Evolutionary conservation across 2,888 invertebrate species (phyloP).

Genomic region (Drosophila crucigera): DNA sequence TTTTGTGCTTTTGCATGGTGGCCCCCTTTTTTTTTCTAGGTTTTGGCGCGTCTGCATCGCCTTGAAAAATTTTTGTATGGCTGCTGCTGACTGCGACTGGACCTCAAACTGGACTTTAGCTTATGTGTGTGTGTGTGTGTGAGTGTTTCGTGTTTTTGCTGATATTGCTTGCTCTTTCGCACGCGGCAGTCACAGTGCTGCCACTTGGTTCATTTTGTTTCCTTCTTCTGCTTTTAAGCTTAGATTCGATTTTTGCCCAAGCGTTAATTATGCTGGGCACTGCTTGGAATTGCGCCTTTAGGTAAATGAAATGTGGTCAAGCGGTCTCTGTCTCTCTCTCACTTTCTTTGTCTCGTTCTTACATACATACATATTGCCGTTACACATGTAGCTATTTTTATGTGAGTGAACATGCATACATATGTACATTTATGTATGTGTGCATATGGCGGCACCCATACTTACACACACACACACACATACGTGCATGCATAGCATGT

Average conservation of each 20-base stretch:
- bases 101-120: constrained; percentile 65
- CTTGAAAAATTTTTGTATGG: constrained; percentile 76
- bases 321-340: constrained; percentile 22
- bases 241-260: constrained; percentile 76
- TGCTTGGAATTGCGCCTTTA: constrained; percentile 57
- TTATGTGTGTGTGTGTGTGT: constrained; percentile 21
- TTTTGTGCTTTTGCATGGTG: constrained; percentile 58
- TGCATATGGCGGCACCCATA: constrained; percentile 3
- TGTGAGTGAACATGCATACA: constrained; percentile 18
- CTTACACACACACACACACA: background rate
- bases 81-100: constrained; percentile 62
- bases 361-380: constrained; percentile 23
- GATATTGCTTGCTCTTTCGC: constrained; percentile 50
- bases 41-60: constrained; percentile 79
- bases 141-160: constrained; percentile 9
- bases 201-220: constrained; percentile 56
- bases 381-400: constrained; percentile 31
- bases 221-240: constrained; percentile 52
- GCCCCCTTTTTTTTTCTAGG: constrained; percentile 45
- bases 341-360: constrained; percentile 12
- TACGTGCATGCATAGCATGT: constrained; percentile 48
- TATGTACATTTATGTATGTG: constrained; percentile 23
- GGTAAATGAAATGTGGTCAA: constrained; percentile 61
- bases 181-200: constrained; percentile 50
- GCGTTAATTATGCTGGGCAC: constrained; percentile 75